A percentile compares a stretch with the other conserved stretches of the same genome.
phyloP scores from a whole-genome alignment of 2,113 vertebrate genomes.

The Cettia cetti region DNA sequence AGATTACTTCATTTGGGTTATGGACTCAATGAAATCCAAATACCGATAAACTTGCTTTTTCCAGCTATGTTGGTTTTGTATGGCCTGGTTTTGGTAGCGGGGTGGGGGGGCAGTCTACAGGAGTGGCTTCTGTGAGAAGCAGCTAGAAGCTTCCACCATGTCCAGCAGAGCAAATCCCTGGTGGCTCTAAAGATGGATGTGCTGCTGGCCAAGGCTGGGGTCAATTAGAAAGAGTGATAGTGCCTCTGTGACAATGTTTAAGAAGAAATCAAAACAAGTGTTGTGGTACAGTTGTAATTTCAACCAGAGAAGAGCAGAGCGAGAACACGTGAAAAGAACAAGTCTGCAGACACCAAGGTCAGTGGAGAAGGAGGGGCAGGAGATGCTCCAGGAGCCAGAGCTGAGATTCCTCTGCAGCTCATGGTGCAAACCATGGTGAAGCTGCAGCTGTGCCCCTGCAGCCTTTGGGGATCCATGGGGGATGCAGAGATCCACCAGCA shows the following conservation, averaged over 20 bases:
- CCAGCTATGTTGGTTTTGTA: background rate
- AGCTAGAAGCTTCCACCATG: background rate
- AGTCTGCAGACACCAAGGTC: background rate
- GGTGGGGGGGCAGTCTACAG: background rate
- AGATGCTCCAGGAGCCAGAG: fast-evolving
- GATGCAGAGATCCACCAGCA: background rate
- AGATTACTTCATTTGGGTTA: background rate
- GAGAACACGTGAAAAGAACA: background rate
- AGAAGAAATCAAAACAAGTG: background rate
- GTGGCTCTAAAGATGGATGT: background rate
- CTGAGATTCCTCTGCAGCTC: background rate
- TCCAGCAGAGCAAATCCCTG: background rate
- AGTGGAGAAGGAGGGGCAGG: background rate
- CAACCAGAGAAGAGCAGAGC: background rate
- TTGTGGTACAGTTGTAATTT: background rate
- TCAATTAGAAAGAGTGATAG: background rate
- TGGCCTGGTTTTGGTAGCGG: background rate
- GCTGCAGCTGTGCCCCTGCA: background rate
- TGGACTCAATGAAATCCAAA: background rate
- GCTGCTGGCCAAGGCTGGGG: background rate
- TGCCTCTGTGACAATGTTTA: background rate
- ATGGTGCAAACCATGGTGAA: background rate
- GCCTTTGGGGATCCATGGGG: no score
- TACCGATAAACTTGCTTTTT: background rate
- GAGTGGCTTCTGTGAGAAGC: background rate